phyloP scores from a whole-genome alignment of 2,888 invertebrate species.

The Sphinx pinastri region DNA sequence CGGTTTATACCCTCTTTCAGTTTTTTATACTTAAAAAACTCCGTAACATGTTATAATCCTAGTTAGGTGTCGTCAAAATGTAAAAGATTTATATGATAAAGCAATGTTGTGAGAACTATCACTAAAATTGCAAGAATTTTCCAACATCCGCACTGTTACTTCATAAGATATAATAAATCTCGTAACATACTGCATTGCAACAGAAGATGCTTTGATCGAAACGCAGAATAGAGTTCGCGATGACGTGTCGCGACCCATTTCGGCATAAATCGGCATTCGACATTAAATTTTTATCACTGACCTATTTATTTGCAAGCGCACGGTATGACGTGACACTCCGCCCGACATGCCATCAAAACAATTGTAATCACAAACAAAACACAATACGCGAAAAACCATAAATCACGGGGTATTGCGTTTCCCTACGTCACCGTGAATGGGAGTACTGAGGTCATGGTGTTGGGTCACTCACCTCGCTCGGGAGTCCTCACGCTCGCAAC shows the following conservation, averaged over 20 bases:
- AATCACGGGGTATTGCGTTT: slow-evolving; percentile 48
- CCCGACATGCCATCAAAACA: slow-evolving; percentile 17
- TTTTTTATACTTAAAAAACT: too few species aligned
- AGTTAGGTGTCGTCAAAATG: too few species aligned
- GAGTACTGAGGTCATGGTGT: slow-evolving; percentile 48
- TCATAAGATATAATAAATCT: not conserved
- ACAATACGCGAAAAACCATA: slow-evolving; percentile 49
- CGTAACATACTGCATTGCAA: slow-evolving; percentile 24
- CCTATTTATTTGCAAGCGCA: slow-evolving; percentile 39
- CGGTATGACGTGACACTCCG: too few species aligned
- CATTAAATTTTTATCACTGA: slow-evolving; percentile 45
- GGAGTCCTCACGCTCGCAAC: slow-evolving; percentile 35
- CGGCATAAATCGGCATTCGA: slow-evolving; percentile 53
- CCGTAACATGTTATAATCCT: too few species aligned
- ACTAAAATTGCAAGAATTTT: slow-evolving; percentile 33
- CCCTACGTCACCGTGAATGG: slow-evolving; percentile 65
- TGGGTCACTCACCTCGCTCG: slow-evolving; percentile 58
- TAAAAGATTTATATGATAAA: too few species aligned
- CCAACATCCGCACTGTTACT: not conserved
- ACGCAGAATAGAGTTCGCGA: slow-evolving; percentile 37
- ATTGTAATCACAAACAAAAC: slow-evolving; percentile 41
- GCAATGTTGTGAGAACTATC: slow-evolving; percentile 50
- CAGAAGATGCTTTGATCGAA: slow-evolving; percentile 30
- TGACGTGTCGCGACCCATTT: slow-evolving; percentile 65
- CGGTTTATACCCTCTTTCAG: too few species aligned